Base-by-base conservation (phyloP, 2,888 invertebrate genomes). In the Caenorhabditis doughertyi region DNA sequence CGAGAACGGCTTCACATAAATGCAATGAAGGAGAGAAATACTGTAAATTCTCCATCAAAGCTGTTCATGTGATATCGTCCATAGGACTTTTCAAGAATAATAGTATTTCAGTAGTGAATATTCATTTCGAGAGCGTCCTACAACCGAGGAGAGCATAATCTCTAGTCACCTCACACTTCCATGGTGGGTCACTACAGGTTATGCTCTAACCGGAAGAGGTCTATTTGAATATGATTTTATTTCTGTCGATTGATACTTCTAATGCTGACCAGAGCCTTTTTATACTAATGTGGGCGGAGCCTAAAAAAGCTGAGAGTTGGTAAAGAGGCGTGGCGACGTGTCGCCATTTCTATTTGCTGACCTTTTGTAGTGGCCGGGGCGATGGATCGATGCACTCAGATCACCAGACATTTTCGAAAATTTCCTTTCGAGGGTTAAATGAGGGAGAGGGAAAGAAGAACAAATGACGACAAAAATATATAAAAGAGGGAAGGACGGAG, bases 121-220 rank as follows among this genome's bases (percentile, higher is more conserved):
- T n/a, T n/a, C n/a, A n/a, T n/a, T n/a, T n/a, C n/a, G n/a, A 47
- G 1, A 13, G n/a, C n/a, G 44, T 27, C 42, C 18, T 8, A 11
- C 2, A 21, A 18, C 49, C 58, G 35, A 71, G 32, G 9, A 42
- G 58, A 58, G 23, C 4, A 47, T 27, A 7, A 8, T 8, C 27
- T 58, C 71, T 58, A 71, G 58, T 58, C 71, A 71, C 71, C 58
- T 35, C 47, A 35, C 49, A 9, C 35, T 35, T 32, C 18, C 7
- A 16, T 32, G 23, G 49, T 49, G 58, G 70, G 71, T 71, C 32
- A 58, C 58, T 16, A 58, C 27, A 35, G 3, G 4, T 9, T 9
- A 13, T 47, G 11, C n/a, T n/a, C 58, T 55, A 7, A 58, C 58
- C 21, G 58, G 35, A 42, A 29, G 44, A 18, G 11, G 44, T 13